A percentile compares a stretch with the other conserved stretches of the same genome.
Conservation (phyloP, 2,888 invertebrate genomes). For the Leptothorax acervorum region DNA sequence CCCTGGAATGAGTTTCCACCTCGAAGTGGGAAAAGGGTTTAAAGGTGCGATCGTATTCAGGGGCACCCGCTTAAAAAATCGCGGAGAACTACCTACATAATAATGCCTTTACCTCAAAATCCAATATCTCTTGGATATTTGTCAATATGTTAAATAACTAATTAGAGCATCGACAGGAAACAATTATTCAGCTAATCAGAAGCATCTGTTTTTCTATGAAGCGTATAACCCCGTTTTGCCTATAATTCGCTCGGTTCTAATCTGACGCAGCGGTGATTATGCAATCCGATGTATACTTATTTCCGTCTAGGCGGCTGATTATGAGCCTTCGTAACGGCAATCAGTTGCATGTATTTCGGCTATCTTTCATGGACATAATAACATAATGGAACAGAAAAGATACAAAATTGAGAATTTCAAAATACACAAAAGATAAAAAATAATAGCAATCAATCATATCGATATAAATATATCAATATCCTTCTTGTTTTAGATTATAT, state of each 20-base stretch:
- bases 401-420: not conserved
- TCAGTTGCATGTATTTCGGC: slow-evolving; percentile 18
- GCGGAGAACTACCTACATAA: too few species aligned
- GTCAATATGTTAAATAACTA: slow-evolving; percentile 1
- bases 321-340: not conserved
- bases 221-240: slow-evolving; percentile 1
- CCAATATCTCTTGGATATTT: not conserved
- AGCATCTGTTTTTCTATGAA: slow-evolving; percentile 53
- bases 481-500: not conserved
- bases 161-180: not conserved
- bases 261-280: slow-evolving; percentile 18
- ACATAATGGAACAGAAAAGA: not conserved
- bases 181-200: slow-evolving; percentile 60
- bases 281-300: slow-evolving; percentile 5
- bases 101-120: not conserved
- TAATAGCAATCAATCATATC: not conserved
- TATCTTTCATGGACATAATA: not conserved
- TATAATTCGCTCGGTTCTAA: slow-evolving; percentile 22
- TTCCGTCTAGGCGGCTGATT: not conserved
- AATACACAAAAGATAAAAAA: not conserved
- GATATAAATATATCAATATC: not conserved
- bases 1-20: too few species aligned
- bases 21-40: too few species aligned
- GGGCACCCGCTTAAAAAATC: too few species aligned
- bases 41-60: too few species aligned